These are phyloP conservation scores for Caerostris darwini DNA, from an alignment of 1,140 invertebrate species.

Conservation along the genomic window DNA sequence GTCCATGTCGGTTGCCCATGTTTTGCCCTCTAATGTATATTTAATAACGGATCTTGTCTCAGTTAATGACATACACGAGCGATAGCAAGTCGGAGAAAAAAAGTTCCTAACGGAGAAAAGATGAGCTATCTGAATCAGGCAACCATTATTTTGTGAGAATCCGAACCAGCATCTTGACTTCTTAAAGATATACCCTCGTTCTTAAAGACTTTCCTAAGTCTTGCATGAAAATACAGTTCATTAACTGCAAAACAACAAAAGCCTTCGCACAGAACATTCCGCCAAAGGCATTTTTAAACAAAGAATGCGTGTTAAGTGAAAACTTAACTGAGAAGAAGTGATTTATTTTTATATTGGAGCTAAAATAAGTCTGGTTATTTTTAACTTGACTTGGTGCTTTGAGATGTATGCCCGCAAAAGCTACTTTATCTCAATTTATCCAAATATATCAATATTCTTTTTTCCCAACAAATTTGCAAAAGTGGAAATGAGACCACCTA, in stretches of 20 bases:
- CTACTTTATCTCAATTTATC: too few relatives aligned
- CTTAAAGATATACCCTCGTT: constrained; percentile 37
- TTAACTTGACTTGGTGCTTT: too few relatives aligned
- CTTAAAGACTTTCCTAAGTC: constrained; percentile 45
- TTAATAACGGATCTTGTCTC: constrained; percentile 76
- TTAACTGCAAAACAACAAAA: constrained; percentile 61
- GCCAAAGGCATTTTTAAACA: constrained; percentile 23
- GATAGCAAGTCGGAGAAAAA: constrained; percentile 22
- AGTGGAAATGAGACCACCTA: too few relatives aligned
- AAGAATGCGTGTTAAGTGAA: constrained; percentile 12
- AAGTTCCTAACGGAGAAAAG: constrained; percentile 63
- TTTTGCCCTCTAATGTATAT: constrained; percentile 75
- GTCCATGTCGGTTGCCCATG: constrained; percentile 20
- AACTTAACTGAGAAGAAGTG: not conserved
- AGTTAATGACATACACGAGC: constrained; percentile 70
- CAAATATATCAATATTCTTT: too few relatives aligned
- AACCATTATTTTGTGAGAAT: constrained; percentile 68
- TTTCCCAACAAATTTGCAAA: too few relatives aligned
- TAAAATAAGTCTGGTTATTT: not conserved
- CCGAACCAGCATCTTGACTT: constrained; percentile 37
- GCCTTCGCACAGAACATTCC: not conserved
- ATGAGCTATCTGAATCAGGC: constrained; percentile 57
- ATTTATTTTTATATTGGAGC: not conserved
- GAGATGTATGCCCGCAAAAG: too few relatives aligned
- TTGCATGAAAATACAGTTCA: constrained; percentile 51